Conservation (phyloP, 1,140 invertebrate species). For the Pantala flavescens region DNA sequence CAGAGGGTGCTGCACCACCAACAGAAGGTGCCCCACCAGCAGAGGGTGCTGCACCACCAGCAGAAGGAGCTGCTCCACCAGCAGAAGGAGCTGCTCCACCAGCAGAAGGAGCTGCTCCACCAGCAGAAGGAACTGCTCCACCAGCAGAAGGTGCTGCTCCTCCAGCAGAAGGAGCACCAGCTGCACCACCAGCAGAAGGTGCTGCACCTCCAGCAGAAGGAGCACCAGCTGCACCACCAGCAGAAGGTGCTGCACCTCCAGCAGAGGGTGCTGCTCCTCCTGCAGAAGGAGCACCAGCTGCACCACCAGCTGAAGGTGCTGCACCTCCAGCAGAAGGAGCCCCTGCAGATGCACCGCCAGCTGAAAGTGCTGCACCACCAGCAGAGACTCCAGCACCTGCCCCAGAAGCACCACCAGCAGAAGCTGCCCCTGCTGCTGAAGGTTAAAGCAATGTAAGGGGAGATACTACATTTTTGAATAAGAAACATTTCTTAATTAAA, state of each 20-base stretch:
- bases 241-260: constrained; percentile 14
- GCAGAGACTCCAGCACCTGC: not conserved
- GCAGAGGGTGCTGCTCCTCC: constrained; percentile 25
- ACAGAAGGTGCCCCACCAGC: constrained; percentile 27
- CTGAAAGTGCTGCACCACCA: constrained; percentile 27
- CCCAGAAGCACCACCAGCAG: constrained; percentile 27
- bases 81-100: constrained; percentile 23
- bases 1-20: constrained; percentile 32
- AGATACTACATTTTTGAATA: too few relatives aligned
- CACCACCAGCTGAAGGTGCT: constrained; percentile 23
- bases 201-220: constrained; percentile 15
- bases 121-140: constrained; percentile 25
- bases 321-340: constrained; percentile 25
- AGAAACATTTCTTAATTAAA: too few relatives aligned
- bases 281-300: constrained; percentile 8
- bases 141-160: constrained; percentile 22
- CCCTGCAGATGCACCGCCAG: constrained; percentile 17
- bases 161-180: constrained; percentile 33
- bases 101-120: constrained; percentile 23
- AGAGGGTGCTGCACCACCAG: constrained; percentile 16
- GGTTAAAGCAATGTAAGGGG: not conserved
- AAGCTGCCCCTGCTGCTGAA: constrained; percentile 25
- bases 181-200: constrained; percentile 31
- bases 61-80: constrained; percentile 27
- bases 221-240: constrained; percentile 32